A percentile compares a stretch with the other conserved stretches of the same genome.
Evolutionary conservation across 2,113 vertebrate species (phyloP).

Genomic region (Brevimyrus niger): DNA sequence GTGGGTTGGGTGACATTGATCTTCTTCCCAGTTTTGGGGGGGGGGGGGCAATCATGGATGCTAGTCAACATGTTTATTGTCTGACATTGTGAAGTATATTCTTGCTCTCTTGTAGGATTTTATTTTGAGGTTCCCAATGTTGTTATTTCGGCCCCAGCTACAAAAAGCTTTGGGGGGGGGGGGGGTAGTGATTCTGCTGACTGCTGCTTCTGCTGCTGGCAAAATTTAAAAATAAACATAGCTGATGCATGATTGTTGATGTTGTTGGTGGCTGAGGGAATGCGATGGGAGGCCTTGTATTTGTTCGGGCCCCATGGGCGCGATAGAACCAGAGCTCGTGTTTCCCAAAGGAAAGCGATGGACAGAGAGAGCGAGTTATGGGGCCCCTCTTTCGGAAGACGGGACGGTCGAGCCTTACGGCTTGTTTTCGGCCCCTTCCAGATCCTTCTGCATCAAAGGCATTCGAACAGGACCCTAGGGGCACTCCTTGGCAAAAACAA

Average conservation of each 20-base stretch:
- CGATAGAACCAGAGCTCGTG: constrained; percentile 8
- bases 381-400: neutral
- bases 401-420: neutral
- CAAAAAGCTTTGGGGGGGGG: neutral
- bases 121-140: neutral
- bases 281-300: neutral
- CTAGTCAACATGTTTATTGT: neutral
- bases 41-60: neutral
- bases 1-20: neutral
- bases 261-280: neutral
- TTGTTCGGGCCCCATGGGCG: too few relatives aligned
- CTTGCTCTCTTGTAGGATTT: neutral
- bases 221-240: neutral
- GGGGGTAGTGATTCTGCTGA: too few relatives aligned
- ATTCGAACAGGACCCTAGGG: neutral
- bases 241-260: neutral
- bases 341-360: constrained; percentile 24
- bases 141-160: neutral
- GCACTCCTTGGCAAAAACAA: neutral
- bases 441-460: constrained; percentile 14
- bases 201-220: neutral
- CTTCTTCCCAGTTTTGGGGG: neutral
- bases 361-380: constrained; percentile 28
- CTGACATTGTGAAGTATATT: neutral
- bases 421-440: constrained; percentile 6